Evolutionary conservation across 2,888 invertebrate genomes (phyloP).

Genomic region (Helicoverpa assulta): DNA sequence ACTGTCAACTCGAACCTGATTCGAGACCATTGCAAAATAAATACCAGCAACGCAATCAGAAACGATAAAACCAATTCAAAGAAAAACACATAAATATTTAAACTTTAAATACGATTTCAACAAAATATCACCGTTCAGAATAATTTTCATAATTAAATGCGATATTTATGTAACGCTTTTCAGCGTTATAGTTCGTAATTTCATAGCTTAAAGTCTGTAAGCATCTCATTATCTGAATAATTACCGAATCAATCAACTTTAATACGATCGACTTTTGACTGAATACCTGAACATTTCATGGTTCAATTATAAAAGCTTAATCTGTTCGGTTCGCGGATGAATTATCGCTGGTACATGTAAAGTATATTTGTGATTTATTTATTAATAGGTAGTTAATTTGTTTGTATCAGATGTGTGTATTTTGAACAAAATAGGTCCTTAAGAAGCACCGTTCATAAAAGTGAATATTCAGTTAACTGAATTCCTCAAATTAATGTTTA

Average conservation of each 20-base stretch:
- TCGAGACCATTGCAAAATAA: background rate
- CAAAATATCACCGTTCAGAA: constrained; percentile 35
- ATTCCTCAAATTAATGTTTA: too few relatives aligned
- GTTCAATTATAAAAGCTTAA: constrained; percentile 49
- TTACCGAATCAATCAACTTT: constrained; percentile 59
- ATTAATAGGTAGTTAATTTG: too few relatives aligned
- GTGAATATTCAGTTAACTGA: too few relatives aligned
- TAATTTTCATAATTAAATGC: constrained; percentile 23
- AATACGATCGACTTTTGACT: constrained; percentile 39
- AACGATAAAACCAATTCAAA: background rate
- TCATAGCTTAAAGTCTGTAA: constrained; percentile 45
- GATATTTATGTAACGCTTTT: constrained; percentile 38
- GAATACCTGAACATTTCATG: constrained; percentile 37
- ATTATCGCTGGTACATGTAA: constrained; percentile 31
- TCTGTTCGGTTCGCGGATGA: constrained; percentile 22
- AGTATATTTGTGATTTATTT: too few relatives aligned
- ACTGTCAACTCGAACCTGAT: too few relatives aligned
- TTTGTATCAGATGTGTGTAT: too few relatives aligned
- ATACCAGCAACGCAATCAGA: background rate
- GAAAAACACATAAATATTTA: constrained; percentile 11
- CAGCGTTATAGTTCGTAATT: constrained; percentile 45
- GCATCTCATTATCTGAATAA: constrained; percentile 58
- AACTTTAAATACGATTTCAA: constrained; percentile 16
- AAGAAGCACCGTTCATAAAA: too few relatives aligned
- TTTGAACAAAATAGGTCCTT: too few relatives aligned